A percentile compares a stretch with the other conserved stretches of the same genome.
Evolutionary conservation across 2,797 vertebrate genomes (phyloP).

Genomic region (Pangasius larnaudii): DNA sequence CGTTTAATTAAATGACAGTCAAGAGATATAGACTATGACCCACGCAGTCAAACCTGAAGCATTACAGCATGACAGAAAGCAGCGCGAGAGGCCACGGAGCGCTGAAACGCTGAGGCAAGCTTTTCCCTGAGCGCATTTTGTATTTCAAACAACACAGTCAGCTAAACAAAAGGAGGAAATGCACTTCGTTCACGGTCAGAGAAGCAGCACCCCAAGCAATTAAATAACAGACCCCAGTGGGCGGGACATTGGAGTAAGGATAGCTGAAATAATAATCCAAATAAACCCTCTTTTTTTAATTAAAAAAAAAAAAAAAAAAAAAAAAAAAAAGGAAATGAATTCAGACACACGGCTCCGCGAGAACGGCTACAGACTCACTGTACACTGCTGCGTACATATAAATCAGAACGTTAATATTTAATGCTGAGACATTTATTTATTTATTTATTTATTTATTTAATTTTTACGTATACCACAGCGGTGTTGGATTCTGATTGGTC

Average conservation of each 20-base stretch:
- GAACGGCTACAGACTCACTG: background rate
- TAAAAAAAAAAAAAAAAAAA: background rate
- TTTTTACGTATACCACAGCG: background rate
- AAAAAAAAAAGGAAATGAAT: background rate
- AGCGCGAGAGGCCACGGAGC: constrained; percentile 31
- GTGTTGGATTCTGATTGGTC: background rate
- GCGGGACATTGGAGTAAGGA: background rate
- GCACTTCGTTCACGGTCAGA: constrained; percentile 33
- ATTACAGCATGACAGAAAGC: constrained; percentile 45
- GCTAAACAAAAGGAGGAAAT: constrained; percentile 49
- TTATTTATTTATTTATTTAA: background rate
- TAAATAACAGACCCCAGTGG: constrained; percentile 33
- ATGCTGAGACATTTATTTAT: background rate
- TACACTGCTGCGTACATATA: background rate
- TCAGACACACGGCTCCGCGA: background rate
- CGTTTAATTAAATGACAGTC: constrained; percentile 64
- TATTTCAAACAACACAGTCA: constrained; percentile 41
- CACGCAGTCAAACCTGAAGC: constrained; percentile 51
- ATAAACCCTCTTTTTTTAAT: background rate
- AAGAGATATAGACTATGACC: constrained; percentile 62
- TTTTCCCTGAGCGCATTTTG: constrained; percentile 49
- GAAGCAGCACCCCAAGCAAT: constrained; percentile 34
- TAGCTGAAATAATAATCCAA: constrained; percentile 7
- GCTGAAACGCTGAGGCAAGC: constrained; percentile 56
- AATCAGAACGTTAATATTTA: background rate